Conservation (phyloP, 1,140 invertebrate genomes). For the Contarinia nasturtii region DNA sequence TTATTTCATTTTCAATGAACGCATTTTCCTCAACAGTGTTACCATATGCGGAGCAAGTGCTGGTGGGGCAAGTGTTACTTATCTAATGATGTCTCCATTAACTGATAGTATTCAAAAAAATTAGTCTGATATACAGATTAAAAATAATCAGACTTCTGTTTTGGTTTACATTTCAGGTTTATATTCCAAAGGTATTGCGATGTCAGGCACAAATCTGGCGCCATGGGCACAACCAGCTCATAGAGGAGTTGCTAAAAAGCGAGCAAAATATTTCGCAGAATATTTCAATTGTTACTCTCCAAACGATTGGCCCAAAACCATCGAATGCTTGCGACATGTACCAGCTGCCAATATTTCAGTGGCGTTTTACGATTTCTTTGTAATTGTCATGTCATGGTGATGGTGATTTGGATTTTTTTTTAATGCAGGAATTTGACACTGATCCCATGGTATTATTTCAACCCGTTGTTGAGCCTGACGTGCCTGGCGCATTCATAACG, state of each 20-base stretch:
- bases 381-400: constrained; percentile 23
- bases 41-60: constrained; percentile 35
- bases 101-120: constrained; percentile 28
- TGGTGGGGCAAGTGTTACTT: constrained; percentile 26
- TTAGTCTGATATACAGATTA: too few species aligned
- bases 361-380: constrained; percentile 38
- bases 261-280: constrained; percentile 39
- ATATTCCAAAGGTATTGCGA: constrained; percentile 52
- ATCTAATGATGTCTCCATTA: constrained; percentile 29
- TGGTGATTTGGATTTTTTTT: too few species aligned
- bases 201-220: constrained; percentile 59
- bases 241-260: constrained; percentile 34
- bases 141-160: too few species aligned
- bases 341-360: constrained; percentile 36
- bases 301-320: constrained; percentile 23
- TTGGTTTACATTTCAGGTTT: constrained; percentile 34
- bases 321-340: constrained; percentile 37
- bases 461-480: constrained; percentile 42
- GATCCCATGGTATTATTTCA: constrained; percentile 56
- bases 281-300: constrained; percentile 33
- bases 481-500: constrained; percentile 41
- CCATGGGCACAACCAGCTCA: constrained; percentile 50
- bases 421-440: constrained; percentile 37
- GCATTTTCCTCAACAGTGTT: constrained; percentile 14
- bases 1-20: constrained; percentile 8